Base-by-base conservation (phyloP, 2,888 invertebrate genomes). In the Trichacis sp. region DNA sequence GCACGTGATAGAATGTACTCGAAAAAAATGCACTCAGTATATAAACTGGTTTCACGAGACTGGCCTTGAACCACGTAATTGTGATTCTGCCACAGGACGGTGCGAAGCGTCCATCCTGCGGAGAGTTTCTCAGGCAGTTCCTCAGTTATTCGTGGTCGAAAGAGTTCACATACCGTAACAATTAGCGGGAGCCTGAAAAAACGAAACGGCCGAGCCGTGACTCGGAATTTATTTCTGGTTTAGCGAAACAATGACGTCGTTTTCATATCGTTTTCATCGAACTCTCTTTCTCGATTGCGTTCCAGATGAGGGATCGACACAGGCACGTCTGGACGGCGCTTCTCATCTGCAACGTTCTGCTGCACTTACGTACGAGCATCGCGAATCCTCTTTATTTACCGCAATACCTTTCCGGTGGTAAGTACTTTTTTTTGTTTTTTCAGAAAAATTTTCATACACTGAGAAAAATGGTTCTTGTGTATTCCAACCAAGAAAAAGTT, bases 341-440 rank as follows among this genome's bases (percentile, higher is more conserved):
- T 60, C 69, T 80, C 29, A 63, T 80, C 29, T 70, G 69, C 63
- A 76, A 71, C 48, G 60, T 73, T 53, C 64, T 79, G 62, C 64
- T 80, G 63, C 64, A 69, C 19, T n/a, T 40, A 40, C 54, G 68
- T 42, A 30, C 68, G 50, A 71, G 70, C n/a, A 45, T 72, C 45
- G 75, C 75, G 52, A 75, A 72, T 47, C 83, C 83, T 30, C 75
- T 83, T 57, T 81, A 76, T 60, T 73, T 77, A 50, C 80, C 81
- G 29, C 82, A 83, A 68, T 82, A 82, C 65, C 73, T 82, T 33
- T 74, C 81, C 40, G 82, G 79, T 67, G 81, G 83, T 80, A 74
- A 79, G 81, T 76, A 50, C 40, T 43, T 48, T 12, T 67, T 58
- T 56, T 56, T 53, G 54, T 48, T n/a, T 18, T 15, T 40, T 14